A percentile compares a stretch with the other conserved stretches of the same genome.
Conservation (phyloP, 2,797 vertebrate species). For the Galagoides demidoff region DNA sequence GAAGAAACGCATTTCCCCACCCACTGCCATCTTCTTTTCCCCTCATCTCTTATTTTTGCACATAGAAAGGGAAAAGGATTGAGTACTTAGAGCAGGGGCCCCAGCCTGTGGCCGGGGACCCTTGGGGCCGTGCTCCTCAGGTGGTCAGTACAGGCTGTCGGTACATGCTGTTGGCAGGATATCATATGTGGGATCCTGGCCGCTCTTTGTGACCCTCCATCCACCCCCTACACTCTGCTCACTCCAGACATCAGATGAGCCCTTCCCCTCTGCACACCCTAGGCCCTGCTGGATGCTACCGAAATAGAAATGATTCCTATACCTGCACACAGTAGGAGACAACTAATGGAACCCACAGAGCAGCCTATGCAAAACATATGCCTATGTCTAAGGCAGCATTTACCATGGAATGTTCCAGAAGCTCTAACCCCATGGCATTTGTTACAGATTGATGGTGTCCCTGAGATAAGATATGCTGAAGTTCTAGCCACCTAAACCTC, state of each 20-base stretch:
- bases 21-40: neutral
- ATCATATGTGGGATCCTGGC: accelerated
- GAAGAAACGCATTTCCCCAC: neutral
- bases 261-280: neutral
- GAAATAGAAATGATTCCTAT: too few species aligned
- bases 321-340: neutral
- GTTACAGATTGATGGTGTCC: neutral
- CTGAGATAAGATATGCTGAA: neutral
- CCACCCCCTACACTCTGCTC: too few species aligned
- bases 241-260: too few species aligned
- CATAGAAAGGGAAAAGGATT: neutral
- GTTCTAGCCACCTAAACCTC: neutral
- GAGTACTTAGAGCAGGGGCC: neutral
- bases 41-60: neutral
- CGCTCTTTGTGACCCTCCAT: neutral
- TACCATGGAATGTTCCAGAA: neutral
- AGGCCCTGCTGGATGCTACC: neutral
- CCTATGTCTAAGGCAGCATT: neutral
- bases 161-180: neutral
- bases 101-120: neutral
- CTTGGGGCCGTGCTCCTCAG: neutral
- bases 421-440: neutral
- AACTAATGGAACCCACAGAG: neutral
- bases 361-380: neutral
- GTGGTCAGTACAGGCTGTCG: neutral